Base-by-base conservation (phyloP, 2,113 vertebrate species). In the Crypturellus undulatus region DNA sequence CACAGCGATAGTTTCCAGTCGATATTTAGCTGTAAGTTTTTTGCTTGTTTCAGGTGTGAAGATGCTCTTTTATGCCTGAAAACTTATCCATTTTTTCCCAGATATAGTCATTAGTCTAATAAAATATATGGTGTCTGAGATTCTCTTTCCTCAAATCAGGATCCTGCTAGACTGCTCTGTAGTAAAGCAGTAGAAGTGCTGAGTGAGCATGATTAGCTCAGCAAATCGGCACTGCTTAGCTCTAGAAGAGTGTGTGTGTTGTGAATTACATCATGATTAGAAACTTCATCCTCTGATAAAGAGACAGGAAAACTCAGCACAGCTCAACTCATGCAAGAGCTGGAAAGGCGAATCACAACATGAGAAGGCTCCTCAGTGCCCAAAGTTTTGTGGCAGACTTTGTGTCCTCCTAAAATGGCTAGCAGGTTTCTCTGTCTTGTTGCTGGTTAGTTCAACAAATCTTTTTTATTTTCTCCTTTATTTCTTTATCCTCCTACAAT, bases 331-430 rank as follows among this genome's bases (percentile, higher is more conserved):
- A 34, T 84, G 64, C 34, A 60, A 72, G 42, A 49, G 2, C 9
- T 81, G 8, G 82, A 84, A 65, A 52, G 28, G 64, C 6, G 47
- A 59, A 83, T 91, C 85, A 73, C 92, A 96, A 86, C 90, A 81
- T 92, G 84, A 92, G 92, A 96, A 94, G 90, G 88, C 86, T 94
- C 83, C 92, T 87, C 93, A 96, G 93, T 16, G 65, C 85, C 77
- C 79, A 87, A 83, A 69, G 80, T 93, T 96, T 96, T 94, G 73
- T 92, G 79, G 76, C 47, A 63, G 90, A 72, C 89, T 96, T 96
- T 6, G 0, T 82, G 88, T 62, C 73, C 62, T 90, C 90, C 88
- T 93, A 42, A 95, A 95, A 75, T 49, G 62, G 30, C 81, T 91
- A 52, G 79, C 70, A 71, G 70, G 87, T 84, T 38, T 38, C 38